Conservation (phyloP, 1,140 invertebrate species). For the Rhynchophorus ferrugineus region DNA sequence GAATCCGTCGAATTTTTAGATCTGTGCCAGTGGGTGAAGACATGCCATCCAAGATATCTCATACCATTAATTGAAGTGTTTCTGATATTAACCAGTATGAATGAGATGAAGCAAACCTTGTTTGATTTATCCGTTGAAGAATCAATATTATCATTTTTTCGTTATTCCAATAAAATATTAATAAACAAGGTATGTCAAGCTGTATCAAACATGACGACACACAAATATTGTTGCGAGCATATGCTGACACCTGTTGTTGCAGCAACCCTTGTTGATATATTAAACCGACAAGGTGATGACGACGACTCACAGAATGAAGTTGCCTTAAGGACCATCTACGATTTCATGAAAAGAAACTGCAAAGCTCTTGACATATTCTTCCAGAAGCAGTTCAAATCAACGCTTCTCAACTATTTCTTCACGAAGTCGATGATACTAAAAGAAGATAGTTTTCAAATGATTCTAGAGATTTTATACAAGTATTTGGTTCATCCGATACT, state of each 20-base stretch:
- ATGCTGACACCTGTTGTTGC: constrained; percentile 30
- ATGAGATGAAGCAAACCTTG: constrained; percentile 26
- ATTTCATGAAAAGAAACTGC: constrained; percentile 20
- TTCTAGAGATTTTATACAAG: constrained; percentile 27
- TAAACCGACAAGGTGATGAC: constrained; percentile 17
- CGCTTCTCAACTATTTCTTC: constrained; percentile 25
- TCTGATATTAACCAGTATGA: constrained; percentile 23
- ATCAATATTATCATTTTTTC: constrained; percentile 28
- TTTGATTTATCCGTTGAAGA: constrained; percentile 33
- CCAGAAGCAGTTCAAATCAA: constrained; percentile 12
- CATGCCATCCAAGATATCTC: constrained; percentile 22
- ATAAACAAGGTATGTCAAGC: constrained; percentile 28
- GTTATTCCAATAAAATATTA: constrained; percentile 23
- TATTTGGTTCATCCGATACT: constrained; percentile 19
- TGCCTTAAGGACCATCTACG: constrained; percentile 24
- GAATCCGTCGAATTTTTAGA: constrained; percentile 30
- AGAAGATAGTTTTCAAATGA: constrained; percentile 15
- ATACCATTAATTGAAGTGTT: constrained; percentile 21
- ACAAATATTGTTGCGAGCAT: constrained; percentile 31
- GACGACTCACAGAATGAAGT: constrained; percentile 26
- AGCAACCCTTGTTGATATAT: constrained; percentile 22
- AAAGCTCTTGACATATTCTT: constrained; percentile 22
- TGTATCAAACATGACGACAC: constrained; percentile 26
- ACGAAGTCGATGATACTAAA: constrained; percentile 13
- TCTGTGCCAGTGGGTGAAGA: constrained; percentile 31